phyloP scores from a whole-genome alignment of 2,113 vertebrate species.

The Sphaerodactylus townsendi region DNA sequence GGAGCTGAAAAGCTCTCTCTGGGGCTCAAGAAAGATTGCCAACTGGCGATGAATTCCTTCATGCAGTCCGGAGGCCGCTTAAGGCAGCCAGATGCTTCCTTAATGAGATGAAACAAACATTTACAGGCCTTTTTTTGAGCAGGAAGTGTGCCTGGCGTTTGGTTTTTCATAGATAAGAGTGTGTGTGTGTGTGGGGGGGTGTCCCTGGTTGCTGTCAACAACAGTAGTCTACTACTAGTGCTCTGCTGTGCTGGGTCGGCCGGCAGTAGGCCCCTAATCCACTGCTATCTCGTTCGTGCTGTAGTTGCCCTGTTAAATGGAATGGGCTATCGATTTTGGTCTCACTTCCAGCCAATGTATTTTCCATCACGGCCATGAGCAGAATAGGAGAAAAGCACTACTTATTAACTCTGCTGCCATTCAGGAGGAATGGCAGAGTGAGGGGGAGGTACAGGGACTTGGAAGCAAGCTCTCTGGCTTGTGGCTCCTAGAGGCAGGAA shows the following conservation, averaged over 20 bases:
- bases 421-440: slow-evolving; percentile 36
- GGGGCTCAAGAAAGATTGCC: no score
- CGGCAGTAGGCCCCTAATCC: slow-evolving; percentile 58
- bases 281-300: slow-evolving; percentile 52
- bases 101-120: neutral
- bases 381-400: slow-evolving; percentile 56
- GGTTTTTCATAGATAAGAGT: neutral
- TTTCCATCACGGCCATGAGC: slow-evolving; percentile 57
- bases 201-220: neutral
- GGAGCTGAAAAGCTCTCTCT: no score
- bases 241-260: neutral
- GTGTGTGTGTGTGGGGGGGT: no score
- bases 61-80: no score
- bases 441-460: neutral
- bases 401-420: slow-evolving; percentile 67
- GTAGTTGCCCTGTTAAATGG: slow-evolving; percentile 62
- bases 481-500: no score
- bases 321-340: slow-evolving; percentile 58
- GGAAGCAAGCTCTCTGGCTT: no score
- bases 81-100: no score
- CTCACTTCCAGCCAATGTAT: slow-evolving; percentile 55
- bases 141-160: neutral
- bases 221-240: neutral
- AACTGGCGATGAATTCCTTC: neutral
- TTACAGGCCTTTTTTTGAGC: no score